Evolutionary conservation across 2,888 invertebrate genomes (phyloP).

Genomic region (Callyntrura sp.): DNA sequence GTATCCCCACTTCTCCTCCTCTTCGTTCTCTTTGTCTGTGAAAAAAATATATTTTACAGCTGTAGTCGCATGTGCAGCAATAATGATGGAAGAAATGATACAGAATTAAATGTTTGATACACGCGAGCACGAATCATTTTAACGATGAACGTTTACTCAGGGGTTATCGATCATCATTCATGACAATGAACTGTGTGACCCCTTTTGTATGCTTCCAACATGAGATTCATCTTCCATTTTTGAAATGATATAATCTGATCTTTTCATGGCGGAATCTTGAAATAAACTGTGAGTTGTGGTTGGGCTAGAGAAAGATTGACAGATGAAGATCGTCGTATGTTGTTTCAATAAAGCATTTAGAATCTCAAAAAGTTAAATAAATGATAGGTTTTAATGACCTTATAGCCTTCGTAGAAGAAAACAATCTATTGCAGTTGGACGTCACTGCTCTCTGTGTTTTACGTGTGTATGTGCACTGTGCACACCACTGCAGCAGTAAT

Average conservation of each 20-base stretch:
- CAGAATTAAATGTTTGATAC: not conserved
- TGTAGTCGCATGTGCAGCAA: not conserved
- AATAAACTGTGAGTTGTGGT: not conserved
- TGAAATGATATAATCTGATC: not conserved
- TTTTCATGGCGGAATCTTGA: not conserved
- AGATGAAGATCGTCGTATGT: not conserved
- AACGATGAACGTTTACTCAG: not conserved
- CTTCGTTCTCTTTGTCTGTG: not conserved
- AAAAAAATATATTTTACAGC: not conserved
- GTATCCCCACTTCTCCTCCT: not conserved
- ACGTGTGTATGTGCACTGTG: too few species aligned
- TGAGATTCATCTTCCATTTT: not conserved
- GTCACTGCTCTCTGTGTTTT: too few species aligned
- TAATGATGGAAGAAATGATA: not conserved
- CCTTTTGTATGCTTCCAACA: constrained; percentile 5
- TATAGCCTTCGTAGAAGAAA: not conserved
- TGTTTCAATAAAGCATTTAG: constrained; percentile 19
- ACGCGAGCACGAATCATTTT: not conserved
- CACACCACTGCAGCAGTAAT: not conserved
- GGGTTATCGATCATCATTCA: constrained; percentile 42
- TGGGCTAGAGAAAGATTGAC: not conserved
- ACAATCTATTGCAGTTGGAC: too few species aligned
- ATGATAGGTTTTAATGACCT: constrained; percentile 14
- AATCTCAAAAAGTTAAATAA: not conserved
- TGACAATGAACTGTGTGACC: constrained; percentile 62